phyloP scores from a whole-genome alignment of 2,113 vertebrate species.

The Cyprinodon variegatus region DNA sequence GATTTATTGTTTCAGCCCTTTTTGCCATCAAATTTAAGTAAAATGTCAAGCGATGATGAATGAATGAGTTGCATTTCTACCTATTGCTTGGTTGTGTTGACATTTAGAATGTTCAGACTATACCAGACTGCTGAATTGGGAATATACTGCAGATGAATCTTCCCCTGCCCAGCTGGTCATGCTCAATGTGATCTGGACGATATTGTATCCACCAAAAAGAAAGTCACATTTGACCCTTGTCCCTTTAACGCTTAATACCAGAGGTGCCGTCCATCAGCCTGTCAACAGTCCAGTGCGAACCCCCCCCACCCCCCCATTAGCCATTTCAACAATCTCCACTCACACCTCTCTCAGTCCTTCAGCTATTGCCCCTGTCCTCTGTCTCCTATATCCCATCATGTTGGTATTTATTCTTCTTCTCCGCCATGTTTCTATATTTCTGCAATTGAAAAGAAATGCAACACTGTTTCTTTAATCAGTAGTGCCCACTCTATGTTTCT shows the following conservation, averaged over 20 bases:
- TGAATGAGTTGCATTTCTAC: background rate
- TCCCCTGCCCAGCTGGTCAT: background rate
- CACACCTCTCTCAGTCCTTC: slow-evolving; percentile 19
- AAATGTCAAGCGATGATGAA: background rate
- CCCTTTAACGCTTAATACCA: slow-evolving; percentile 57
- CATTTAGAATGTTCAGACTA: background rate
- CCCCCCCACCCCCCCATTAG: slow-evolving; percentile 53
- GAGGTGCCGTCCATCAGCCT: slow-evolving; percentile 71
- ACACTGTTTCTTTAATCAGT: background rate
- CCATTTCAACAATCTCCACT: slow-evolving; percentile 46
- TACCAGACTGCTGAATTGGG: too few species aligned
- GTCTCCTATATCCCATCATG: slow-evolving; percentile 52
- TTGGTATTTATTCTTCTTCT: slow-evolving; percentile 56
- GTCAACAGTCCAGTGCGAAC: slow-evolving; percentile 63
- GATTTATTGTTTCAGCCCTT: too few species aligned
- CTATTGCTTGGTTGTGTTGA: background rate
- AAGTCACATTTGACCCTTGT: slow-evolving; percentile 40
- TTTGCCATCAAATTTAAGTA: background rate
- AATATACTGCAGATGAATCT: too few species aligned
- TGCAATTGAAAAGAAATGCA: slow-evolving; percentile 25
- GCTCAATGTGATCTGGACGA: background rate
- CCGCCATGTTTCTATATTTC: slow-evolving; percentile 63
- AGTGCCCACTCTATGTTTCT: slow-evolving; percentile 1
- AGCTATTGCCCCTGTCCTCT: slow-evolving; percentile 32
- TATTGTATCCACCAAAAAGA: slow-evolving; percentile 41